Evolutionary conservation across 2,113 vertebrate species (phyloP).

Genomic region (Bothrops jararaca): DNA sequence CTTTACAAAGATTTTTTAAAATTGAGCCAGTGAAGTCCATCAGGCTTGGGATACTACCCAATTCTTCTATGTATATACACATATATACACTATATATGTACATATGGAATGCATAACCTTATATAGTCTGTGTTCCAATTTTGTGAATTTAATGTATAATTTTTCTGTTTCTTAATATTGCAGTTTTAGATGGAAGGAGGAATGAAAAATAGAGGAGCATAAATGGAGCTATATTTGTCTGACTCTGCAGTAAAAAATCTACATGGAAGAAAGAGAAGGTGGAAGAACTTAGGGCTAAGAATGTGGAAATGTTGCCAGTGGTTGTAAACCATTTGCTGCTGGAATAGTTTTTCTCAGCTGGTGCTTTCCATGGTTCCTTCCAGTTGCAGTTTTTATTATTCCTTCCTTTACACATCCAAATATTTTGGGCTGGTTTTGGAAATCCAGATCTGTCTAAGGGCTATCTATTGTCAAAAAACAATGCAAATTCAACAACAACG

Average conservation of each 20-base stretch:
- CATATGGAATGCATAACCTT: background rate
- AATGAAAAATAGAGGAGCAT: background rate
- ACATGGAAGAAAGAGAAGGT: background rate
- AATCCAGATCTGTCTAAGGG: background rate
- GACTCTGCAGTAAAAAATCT: background rate
- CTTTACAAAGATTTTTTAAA: background rate
- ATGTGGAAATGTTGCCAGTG: background rate
- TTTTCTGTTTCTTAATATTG: background rate
- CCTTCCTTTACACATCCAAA: background rate
- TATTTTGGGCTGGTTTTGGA: background rate
- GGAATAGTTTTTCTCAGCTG: background rate
- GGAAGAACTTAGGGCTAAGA: background rate
- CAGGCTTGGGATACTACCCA: background rate
- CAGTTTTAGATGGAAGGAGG: background rate
- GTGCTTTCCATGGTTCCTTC: background rate
- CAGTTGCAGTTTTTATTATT: background rate
- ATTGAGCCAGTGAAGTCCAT: background rate
- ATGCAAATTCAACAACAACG: background rate
- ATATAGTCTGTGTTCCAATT: background rate
- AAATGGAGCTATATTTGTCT: background rate
- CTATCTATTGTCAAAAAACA: background rate
- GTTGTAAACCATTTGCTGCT: background rate
- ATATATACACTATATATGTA: background rate
- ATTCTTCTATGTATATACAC: background rate
- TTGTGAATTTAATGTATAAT: background rate